phyloP scores from a whole-genome alignment of 2,797 vertebrate species.

The Epinephelus malabaricus region DNA sequence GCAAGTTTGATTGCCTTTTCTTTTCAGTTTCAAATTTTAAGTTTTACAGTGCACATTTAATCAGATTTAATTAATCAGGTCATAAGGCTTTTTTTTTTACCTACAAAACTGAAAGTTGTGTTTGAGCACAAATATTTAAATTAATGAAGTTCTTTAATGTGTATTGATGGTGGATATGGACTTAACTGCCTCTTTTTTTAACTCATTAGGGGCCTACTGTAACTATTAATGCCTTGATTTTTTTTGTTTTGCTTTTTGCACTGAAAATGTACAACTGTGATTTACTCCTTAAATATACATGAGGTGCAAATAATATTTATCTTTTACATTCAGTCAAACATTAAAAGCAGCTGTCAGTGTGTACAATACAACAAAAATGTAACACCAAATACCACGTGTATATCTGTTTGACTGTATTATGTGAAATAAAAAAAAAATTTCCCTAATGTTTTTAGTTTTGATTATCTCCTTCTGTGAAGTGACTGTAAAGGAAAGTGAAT shows the following conservation, averaged over 20 bases:
- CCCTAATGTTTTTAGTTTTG: not conserved
- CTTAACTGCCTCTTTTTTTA: not conserved
- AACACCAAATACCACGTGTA: not conserved
- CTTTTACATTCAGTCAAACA: not conserved
- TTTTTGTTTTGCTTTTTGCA: not conserved
- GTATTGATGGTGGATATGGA: not conserved
- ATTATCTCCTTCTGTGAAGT: not conserved
- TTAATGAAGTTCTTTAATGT: not conserved
- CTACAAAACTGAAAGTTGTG: too few relatives aligned
- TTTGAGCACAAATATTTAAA: too few relatives aligned
- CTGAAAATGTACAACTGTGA: not conserved
- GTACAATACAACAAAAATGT: not conserved
- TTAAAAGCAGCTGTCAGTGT: not conserved
- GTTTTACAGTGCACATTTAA: too few relatives aligned
- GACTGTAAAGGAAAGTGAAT: not conserved
- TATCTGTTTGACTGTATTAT: not conserved
- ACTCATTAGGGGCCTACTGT: too few relatives aligned
- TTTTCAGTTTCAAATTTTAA: too few relatives aligned
- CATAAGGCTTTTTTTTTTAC: too few relatives aligned
- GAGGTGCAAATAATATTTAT: not conserved
- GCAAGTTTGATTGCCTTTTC: too few relatives aligned
- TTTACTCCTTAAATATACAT: not conserved
- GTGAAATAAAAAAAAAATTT: conserved; percentile 1
- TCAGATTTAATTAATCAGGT: too few relatives aligned
- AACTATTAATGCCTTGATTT: not conserved